Evolutionary conservation across 2,797 vertebrate species (phyloP).

Genomic region (Spinus olivaceus): DNA sequence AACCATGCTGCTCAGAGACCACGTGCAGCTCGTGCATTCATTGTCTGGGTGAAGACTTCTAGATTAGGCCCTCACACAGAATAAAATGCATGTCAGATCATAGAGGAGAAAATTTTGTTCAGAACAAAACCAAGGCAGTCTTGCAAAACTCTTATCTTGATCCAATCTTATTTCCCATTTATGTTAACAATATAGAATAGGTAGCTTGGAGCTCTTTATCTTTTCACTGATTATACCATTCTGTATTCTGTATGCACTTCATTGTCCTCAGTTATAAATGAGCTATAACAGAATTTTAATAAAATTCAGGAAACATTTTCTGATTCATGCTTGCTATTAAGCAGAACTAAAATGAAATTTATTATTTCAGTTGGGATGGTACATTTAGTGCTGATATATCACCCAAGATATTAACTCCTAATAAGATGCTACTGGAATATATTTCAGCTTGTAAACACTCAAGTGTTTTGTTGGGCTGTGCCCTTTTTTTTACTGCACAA

Average conservation of each 20-base stretch:
- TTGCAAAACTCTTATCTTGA: slow-evolving; percentile 7
- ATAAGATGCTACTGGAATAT: slow-evolving; percentile 27
- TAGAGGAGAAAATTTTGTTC: not conserved
- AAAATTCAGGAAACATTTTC: slow-evolving; percentile 42
- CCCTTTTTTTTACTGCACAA: not conserved
- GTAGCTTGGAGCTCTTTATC: slow-evolving; percentile 29
- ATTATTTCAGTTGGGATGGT: slow-evolving; percentile 22
- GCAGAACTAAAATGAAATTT: slow-evolving; percentile 17
- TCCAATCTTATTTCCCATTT: slow-evolving; percentile 43
- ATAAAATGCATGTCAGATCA: not conserved
- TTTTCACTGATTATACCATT: slow-evolving; percentile 10
- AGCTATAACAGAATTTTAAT: slow-evolving; percentile 37
- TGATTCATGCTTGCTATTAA: slow-evolving; percentile 44
- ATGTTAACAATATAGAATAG: slow-evolving; percentile 20
- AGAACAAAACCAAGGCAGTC: not conserved
- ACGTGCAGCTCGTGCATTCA: accelerated
- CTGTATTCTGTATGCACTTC: slow-evolving; percentile 2
- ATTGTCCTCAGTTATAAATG: slow-evolving; percentile 37
- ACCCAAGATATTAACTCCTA: not conserved
- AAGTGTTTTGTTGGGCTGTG: not conserved
- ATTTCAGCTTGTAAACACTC: slow-evolving; percentile 11
- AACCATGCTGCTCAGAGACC: not conserved
- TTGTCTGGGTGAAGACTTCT: not conserved
- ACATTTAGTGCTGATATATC: slow-evolving; percentile 7
- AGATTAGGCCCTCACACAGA: not conserved